These are phyloP conservation scores for Cirrhinus molitorella DNA, from an alignment of 2,797 vertebrate genomes.

Conservation along the genomic window DNA sequence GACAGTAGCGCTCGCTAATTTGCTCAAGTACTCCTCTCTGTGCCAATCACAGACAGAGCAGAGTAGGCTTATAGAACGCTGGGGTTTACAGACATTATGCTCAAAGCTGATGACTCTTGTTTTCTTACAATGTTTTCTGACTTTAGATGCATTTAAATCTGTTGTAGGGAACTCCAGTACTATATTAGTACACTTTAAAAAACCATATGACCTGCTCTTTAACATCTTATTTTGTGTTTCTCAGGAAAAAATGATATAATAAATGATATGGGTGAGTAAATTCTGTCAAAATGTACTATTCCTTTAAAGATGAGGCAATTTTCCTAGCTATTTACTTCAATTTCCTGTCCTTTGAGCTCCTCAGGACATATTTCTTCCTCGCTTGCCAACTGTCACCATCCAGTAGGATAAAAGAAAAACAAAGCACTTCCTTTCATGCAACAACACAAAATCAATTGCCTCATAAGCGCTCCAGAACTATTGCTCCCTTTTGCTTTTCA, in stretches of 20 bases:
- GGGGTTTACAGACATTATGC: too few relatives aligned
- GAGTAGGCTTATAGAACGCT: too few relatives aligned
- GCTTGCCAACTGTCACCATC: constrained; percentile 5
- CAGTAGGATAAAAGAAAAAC: constrained; percentile 41
- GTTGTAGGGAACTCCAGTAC: too few relatives aligned
- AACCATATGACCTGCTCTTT: too few relatives aligned
- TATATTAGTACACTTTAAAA: too few relatives aligned
- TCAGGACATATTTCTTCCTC: constrained; percentile 12
- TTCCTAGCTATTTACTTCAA: constrained; percentile 35
- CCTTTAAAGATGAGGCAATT: constrained; percentile 24
- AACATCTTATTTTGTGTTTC: not conserved
- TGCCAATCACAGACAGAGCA: too few relatives aligned
- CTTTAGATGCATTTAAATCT: too few relatives aligned
- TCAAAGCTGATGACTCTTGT: too few relatives aligned
- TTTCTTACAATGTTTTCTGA: too few relatives aligned
- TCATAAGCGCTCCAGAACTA: constrained; percentile 27
- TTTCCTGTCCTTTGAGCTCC: constrained; percentile 30
- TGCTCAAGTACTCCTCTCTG: too few relatives aligned
- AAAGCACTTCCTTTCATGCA: constrained; percentile 38
- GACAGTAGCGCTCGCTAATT: too few relatives aligned
- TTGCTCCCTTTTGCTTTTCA: constrained; percentile 53
- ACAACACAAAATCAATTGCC: constrained; percentile 39
- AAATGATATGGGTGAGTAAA: not conserved
- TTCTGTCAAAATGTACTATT: not conserved
- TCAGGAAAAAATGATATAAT: not conserved